phyloP scores from a whole-genome alignment of 2,113 vertebrate genomes.

The Etia nguti region DNA sequence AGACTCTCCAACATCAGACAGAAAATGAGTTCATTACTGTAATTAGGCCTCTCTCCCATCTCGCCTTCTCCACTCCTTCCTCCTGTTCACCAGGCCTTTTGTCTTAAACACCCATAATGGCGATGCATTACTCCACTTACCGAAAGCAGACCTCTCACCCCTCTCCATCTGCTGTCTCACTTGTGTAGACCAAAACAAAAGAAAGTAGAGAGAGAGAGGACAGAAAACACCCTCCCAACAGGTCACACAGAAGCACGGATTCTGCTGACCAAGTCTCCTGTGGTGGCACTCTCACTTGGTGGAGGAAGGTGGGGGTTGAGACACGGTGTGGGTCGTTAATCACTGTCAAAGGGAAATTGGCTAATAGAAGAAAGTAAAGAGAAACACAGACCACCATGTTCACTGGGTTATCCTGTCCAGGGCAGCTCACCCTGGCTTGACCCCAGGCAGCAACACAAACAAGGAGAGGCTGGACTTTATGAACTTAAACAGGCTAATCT shows the following conservation, averaged over 20 bases:
- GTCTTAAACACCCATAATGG: conserved; percentile 67
- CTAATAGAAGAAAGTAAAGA: conserved; percentile 32
- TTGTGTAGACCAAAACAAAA: conserved; percentile 25
- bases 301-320: background rate
- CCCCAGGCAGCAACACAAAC: conserved; percentile 20
- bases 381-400: conserved; percentile 56
- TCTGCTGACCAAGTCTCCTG: conserved; percentile 56
- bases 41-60: conserved; percentile 59
- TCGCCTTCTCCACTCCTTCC: conserved; percentile 1
- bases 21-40: conserved; percentile 70
- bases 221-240: conserved; percentile 45
- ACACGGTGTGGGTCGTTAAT: conserved; percentile 57
- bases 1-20: conserved; percentile 35
- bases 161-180: conserved; percentile 52
- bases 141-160: conserved; percentile 44
- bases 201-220: background rate
- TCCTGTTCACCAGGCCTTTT: conserved; percentile 34
- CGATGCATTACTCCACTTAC: conserved; percentile 55
- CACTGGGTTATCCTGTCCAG: conserved; percentile 25
- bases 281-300: conserved; percentile 23
- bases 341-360: conserved; percentile 55
- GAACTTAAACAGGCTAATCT: conserved; percentile 15
- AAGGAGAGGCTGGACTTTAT: background rate
- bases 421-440: conserved; percentile 36
- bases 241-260: conserved; percentile 37